phyloP scores from a whole-genome alignment of 2,113 vertebrate genomes.

The Ellobius talpinus region DNA sequence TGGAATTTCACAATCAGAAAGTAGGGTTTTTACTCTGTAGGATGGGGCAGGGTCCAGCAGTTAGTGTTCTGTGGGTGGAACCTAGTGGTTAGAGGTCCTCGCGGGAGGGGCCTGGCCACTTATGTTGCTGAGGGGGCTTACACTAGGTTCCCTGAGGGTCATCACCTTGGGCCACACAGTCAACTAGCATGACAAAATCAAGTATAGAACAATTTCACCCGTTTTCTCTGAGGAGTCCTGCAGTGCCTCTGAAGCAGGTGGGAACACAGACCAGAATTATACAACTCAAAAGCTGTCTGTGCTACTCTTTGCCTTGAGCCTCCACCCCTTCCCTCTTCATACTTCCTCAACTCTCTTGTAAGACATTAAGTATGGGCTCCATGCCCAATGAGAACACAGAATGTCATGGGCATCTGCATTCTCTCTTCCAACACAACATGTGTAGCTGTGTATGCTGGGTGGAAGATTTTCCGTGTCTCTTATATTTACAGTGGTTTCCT shows the following conservation, averaged over 20 bases:
- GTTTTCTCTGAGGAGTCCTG: constrained; percentile 27
- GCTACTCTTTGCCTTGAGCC: neutral
- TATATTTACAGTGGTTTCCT: neutral
- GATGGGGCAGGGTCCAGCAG: neutral
- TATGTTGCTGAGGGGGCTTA: too few relatives aligned
- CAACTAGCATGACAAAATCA: neutral
- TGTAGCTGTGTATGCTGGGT: neutral
- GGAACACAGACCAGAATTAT: neutral
- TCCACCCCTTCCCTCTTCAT: neutral
- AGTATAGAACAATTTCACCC: neutral
- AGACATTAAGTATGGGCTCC: neutral
- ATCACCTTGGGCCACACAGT: neutral
- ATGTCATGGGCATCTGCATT: neutral
- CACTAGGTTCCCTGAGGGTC: neutral
- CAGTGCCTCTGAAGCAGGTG: neutral
- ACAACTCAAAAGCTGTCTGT: neutral
- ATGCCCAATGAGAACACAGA: neutral
- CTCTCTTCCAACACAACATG: neutral
- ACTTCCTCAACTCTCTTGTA: neutral
- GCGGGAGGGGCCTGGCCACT: neutral
- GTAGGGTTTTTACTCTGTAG: neutral
- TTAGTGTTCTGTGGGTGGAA: too few relatives aligned
- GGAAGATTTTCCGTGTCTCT: neutral
- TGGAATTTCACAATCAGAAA: neutral
- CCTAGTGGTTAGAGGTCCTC: neutral